Base-by-base conservation (phyloP, 2,113 vertebrate genomes). In the Corythoichthys intestinalis region DNA sequence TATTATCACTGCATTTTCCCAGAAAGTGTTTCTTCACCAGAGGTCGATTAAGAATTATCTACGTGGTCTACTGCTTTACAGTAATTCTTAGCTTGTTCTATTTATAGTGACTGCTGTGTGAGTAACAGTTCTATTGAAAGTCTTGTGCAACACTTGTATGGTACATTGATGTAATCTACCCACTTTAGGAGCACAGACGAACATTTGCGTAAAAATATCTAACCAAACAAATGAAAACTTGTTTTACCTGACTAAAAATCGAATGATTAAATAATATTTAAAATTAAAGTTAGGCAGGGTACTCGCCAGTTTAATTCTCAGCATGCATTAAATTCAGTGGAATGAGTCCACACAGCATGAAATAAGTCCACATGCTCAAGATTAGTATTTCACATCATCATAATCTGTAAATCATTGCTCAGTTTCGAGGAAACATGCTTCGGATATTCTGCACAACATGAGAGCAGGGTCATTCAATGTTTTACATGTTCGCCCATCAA, bases 401-500 rank as follows among this genome's bases (percentile, higher is more conserved):
- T 20, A 54, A 54, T n/a, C 5, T 28, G 5, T 60, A 56, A 65
- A 66, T 80, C 65, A 66, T 68, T 77, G 72, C 80, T 67, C 72
- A 17, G 34, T 39, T 20, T 11, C 54, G 59, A 68, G 59, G 47
- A 78, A 67, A 80, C 69, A 74, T 77, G 56, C 62, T 65, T 65
- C 65, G 39, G 56, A 72, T 67, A 72, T 66, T 41, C 39, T 41
- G 39, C 39, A 3, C 39, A 4, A 41, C 39, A 41, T 41, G 39
- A 41, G 39, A 4, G 39, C 39, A 41, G 4, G 39, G 3, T 41
- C 6, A 6, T 6, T 41, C 4, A 41, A 41, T 0, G 39, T 41
- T 41, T 41, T 41, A 41, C 39, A 41, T 41, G 39, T 41, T 41
- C 6, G 39, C 39, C 39, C 39, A 3, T 4, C 39, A 3, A 41